These are phyloP conservation scores for Lerista edwardsae DNA, from an alignment of 2,797 vertebrate species.

Conservation along the genomic window DNA sequence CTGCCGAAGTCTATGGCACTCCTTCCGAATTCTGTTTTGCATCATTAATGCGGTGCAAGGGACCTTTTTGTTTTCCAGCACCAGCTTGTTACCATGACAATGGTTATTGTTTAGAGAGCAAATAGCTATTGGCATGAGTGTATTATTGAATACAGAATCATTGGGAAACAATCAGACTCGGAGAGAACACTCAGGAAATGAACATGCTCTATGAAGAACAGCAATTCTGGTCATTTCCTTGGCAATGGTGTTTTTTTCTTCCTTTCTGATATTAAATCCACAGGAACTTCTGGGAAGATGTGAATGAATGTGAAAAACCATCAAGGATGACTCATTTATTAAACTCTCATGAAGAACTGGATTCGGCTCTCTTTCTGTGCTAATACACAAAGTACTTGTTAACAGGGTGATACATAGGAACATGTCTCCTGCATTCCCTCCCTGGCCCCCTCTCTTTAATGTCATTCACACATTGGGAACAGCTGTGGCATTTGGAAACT, in stretches of 20 bases:
- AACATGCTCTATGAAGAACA: background rate
- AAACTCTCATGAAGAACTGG: slow-evolving; percentile 60
- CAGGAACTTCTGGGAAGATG: slow-evolving; percentile 50
- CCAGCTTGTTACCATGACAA: slow-evolving; percentile 58
- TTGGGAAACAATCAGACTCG: slow-evolving; percentile 49
- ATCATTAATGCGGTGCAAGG: slow-evolving; percentile 66
- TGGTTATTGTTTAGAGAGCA: slow-evolving; percentile 62
- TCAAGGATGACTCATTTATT: slow-evolving; percentile 62
- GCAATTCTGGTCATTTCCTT: slow-evolving; percentile 46
- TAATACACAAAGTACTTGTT: slow-evolving; percentile 43
- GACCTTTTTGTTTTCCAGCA: slow-evolving; percentile 61
- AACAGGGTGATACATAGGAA: slow-evolving; percentile 46
- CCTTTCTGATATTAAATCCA: slow-evolving; percentile 52
- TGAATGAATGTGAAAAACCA: slow-evolving; percentile 54
- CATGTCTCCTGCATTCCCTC: slow-evolving; percentile 35
- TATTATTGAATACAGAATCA: slow-evolving; percentile 57
- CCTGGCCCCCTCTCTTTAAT: background rate
- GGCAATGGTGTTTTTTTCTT: slow-evolving; percentile 38
- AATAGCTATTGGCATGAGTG: slow-evolving; percentile 49
- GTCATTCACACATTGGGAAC: slow-evolving; percentile 33
- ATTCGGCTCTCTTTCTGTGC: slow-evolving; percentile 50
- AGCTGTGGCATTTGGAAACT: slow-evolving; percentile 37
- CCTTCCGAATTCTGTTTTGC: slow-evolving; percentile 57
- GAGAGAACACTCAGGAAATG: background rate
- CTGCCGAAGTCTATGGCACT: slow-evolving; percentile 44